Conservation (phyloP, 2,113 vertebrate genomes). For the Crotalus tigris region DNA sequence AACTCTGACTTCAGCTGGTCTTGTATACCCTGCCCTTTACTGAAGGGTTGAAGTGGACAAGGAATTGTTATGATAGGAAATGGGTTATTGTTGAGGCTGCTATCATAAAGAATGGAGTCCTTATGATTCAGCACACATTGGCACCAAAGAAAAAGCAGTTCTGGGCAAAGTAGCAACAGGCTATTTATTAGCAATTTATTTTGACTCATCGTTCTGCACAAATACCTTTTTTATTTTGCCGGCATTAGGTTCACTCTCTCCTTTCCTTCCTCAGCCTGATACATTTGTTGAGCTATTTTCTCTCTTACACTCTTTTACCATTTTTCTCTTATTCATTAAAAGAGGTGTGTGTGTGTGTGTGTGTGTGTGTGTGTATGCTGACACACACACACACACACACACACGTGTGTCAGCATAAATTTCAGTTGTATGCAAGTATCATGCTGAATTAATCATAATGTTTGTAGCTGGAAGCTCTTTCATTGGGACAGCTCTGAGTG, state of each 20-base stretch:
- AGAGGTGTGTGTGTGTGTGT: neutral
- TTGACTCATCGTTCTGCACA: neutral
- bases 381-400: neutral
- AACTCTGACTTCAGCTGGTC: neutral
- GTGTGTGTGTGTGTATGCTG: no score
- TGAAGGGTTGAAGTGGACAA: neutral
- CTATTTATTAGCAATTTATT: neutral
- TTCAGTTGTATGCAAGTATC: slow-evolving; percentile 8
- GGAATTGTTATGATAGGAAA: neutral
- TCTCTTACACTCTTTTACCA: neutral
- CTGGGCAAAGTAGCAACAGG: neutral
- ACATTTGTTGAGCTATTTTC: neutral
- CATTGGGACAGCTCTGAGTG: neutral
- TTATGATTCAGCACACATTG: neutral
- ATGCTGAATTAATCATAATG: neutral
- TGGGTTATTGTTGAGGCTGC: neutral
- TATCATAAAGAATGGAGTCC: neutral
- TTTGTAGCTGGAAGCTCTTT: neutral
- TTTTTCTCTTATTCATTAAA: neutral
- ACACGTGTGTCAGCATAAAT: neutral
- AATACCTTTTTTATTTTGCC: neutral
- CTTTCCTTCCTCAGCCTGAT: neutral
- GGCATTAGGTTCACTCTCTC: neutral
- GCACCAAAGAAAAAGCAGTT: neutral
- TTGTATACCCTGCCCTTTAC: neutral